phyloP scores from a whole-genome alignment of 2,113 vertebrate genomes.

The Mungos mungo region DNA sequence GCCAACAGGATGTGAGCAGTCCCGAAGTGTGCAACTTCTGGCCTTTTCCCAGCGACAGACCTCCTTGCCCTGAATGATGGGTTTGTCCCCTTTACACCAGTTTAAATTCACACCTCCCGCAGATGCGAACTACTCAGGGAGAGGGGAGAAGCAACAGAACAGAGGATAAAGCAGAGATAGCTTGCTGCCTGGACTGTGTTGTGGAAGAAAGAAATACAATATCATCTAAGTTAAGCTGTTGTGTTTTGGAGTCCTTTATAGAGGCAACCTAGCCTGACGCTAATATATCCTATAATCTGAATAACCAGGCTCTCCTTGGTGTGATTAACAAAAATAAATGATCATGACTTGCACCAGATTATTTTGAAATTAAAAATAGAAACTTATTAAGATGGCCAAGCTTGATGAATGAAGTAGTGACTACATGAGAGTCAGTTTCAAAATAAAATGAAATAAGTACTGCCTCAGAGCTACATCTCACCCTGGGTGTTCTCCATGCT shows the following conservation, averaged over 20 bases:
- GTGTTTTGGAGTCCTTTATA: background rate
- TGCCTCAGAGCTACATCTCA: background rate
- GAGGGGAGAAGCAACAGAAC: background rate
- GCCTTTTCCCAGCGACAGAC: background rate
- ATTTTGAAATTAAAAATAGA: background rate
- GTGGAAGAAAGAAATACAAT: background rate
- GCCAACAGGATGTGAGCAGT: background rate
- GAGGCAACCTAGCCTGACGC: background rate
- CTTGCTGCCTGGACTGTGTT: background rate
- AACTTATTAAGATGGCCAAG: background rate
- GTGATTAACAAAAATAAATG: background rate
- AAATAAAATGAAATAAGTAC: background rate
- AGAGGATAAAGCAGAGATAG: background rate
- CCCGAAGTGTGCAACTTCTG: background rate
- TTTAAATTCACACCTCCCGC: background rate
- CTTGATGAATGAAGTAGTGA: background rate
- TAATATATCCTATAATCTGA: background rate
- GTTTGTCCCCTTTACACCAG: background rate
- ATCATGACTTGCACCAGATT: background rate
- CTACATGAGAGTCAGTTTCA: background rate
- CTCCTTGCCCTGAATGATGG: background rate
- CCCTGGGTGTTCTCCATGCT: background rate
- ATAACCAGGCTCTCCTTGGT: background rate
- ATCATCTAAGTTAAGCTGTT: background rate
- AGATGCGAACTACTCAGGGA: rapidly evolving